A percentile compares a stretch with the other conserved stretches of the same genome.
phyloP scores from a whole-genome alignment of 2,113 vertebrate genomes.

The Alosa alosa region DNA sequence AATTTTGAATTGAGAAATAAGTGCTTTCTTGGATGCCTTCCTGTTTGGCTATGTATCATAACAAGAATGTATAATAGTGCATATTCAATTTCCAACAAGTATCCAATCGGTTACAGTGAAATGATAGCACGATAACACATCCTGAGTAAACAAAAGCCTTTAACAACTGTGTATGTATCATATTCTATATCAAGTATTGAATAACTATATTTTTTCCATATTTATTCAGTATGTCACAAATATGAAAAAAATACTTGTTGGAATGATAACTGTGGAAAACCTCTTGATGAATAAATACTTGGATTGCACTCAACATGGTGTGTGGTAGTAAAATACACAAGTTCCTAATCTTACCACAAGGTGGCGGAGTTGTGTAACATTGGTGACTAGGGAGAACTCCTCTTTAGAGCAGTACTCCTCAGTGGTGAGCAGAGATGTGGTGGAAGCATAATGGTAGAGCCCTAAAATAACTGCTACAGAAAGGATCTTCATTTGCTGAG shows the following conservation, averaged over 20 bases:
- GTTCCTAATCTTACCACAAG: background rate
- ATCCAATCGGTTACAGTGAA: background rate
- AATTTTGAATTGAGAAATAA: background rate
- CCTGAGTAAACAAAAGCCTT: background rate
- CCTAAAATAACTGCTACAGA: background rate
- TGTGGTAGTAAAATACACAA: background rate
- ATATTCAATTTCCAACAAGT: background rate
- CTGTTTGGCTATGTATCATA: background rate
- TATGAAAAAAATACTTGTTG: background rate
- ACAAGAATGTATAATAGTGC: background rate
- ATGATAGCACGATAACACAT: background rate
- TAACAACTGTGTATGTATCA: background rate
- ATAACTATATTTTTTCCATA: background rate
- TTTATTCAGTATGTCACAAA: background rate
- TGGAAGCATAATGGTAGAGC: background rate
- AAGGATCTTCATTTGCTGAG: background rate
- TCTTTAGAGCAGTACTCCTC: background rate
- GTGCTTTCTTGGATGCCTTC: background rate
- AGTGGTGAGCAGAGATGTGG: background rate
- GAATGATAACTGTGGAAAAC: background rate
- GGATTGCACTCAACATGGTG: background rate
- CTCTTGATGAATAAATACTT: background rate
- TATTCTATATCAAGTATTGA: background rate
- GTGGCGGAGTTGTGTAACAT: slow-evolving; percentile 1
- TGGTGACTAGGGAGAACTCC: background rate